phyloP scores from a whole-genome alignment of 2,888 invertebrate genomes.

The Mayetiola destructor region DNA sequence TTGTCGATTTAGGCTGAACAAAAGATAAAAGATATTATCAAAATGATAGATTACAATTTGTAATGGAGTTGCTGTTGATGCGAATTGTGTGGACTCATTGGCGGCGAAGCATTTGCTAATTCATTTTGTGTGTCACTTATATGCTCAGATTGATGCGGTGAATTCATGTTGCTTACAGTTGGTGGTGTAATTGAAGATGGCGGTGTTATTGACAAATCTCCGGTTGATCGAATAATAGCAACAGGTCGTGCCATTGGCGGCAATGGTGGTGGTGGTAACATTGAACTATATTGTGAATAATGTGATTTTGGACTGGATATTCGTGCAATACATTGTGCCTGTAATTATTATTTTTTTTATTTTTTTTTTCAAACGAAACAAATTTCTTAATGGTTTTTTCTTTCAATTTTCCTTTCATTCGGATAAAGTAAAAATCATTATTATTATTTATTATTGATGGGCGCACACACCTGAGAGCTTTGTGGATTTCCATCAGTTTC shows the following conservation, averaged over 20 bases:
- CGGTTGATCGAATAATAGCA: constrained; percentile 85
- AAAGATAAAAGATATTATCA: constrained; percentile 7
- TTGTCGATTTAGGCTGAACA: constrained; percentile 22
- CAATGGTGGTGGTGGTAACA: constrained; percentile 88
- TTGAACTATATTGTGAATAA: constrained; percentile 73
- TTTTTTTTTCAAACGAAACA: not conserved
- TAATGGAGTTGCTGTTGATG: constrained; percentile 9
- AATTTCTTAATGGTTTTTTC: not conserved
- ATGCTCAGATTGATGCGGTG: constrained; percentile 25
- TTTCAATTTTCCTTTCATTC: too few species aligned
- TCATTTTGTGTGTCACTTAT: constrained; percentile 23
- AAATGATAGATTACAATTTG: constrained; percentile 3
- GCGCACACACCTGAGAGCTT: constrained; percentile 42
- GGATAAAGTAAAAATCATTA: too few species aligned
- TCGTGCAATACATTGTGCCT: constrained; percentile 3
- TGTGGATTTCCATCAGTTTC: constrained; percentile 70
- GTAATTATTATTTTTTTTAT: not conserved
- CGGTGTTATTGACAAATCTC: constrained; percentile 47
- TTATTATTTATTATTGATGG: not conserved
- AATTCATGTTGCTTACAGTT: constrained; percentile 29
- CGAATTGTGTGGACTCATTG: constrained; percentile 23
- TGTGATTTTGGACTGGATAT: constrained; percentile 53
- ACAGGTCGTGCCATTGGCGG: constrained; percentile 95
- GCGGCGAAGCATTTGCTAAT: constrained; percentile 22
- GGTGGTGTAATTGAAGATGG: constrained; percentile 45